These are phyloP conservation scores for Ophioninae sp. DNA, from an alignment of 2,888 invertebrate genomes.

Conservation along the genomic window DNA sequence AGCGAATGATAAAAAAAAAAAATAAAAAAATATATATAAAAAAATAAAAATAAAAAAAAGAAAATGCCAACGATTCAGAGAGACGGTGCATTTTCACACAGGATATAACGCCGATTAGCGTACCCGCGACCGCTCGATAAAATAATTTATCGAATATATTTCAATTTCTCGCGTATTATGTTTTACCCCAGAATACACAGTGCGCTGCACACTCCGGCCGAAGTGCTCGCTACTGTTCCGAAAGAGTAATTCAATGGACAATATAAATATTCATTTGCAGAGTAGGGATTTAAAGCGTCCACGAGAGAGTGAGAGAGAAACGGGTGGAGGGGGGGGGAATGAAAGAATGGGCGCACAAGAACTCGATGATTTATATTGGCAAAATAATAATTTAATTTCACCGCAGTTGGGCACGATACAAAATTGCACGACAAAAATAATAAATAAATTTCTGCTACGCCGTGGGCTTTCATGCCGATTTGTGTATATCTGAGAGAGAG, in stretches of 20 bases:
- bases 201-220: constrained; percentile 42
- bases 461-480: constrained; percentile 76
- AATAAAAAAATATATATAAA: constrained; percentile 48
- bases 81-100: constrained; percentile 62
- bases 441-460: constrained; percentile 78
- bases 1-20: neutral
- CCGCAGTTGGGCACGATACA: constrained; percentile 79
- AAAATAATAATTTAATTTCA: constrained; percentile 81
- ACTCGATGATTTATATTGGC: constrained; percentile 78
- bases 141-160: constrained; percentile 81
- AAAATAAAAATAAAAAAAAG: constrained; percentile 40
- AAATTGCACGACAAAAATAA: constrained; percentile 81
- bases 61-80: constrained; percentile 42
- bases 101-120: constrained; percentile 78
- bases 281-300: constrained; percentile 71
- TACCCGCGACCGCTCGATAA: constrained; percentile 76
- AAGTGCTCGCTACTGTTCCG: constrained; percentile 69
- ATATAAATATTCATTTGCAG: constrained; percentile 81
- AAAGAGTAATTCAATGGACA: constrained; percentile 81
- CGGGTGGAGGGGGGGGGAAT: constrained; percentile 53
- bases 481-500: constrained; percentile 60
- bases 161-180: constrained; percentile 80
- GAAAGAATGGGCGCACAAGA: constrained; percentile 57
- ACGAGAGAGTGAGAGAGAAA: constrained; percentile 50
- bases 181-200: constrained; percentile 60